Conservation (phyloP, 2,797 vertebrate genomes). For the Myoxocephalus aenaeus region DNA sequence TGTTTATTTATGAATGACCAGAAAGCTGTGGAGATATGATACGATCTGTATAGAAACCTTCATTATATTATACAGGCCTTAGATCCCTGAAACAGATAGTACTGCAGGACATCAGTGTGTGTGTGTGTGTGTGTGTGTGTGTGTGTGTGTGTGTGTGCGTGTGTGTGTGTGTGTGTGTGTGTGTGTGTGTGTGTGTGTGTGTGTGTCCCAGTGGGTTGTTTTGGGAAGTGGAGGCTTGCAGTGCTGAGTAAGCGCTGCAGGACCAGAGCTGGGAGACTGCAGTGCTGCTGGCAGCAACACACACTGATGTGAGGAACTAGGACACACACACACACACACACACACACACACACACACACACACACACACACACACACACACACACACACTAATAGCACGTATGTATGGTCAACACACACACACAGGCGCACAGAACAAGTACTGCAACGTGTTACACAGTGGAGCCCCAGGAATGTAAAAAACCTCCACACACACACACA, state of each 20-base stretch:
- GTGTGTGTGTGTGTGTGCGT: too few relatives aligned
- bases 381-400: too few relatives aligned
- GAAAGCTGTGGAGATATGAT: background rate
- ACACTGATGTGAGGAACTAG: constrained; percentile 38
- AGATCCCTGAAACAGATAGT: background rate
- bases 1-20: too few relatives aligned
- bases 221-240: constrained; percentile 61
- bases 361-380: too few relatives aligned
- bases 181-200: constrained; percentile 8
- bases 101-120: background rate
- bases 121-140: too few relatives aligned
- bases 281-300: constrained; percentile 76
- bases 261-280: constrained; percentile 77
- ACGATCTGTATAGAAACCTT: background rate
- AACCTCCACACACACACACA: background rate
- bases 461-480: background rate
- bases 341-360: too few relatives aligned
- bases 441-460: background rate
- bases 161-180: too few relatives aligned
- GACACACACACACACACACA: too few relatives aligned
- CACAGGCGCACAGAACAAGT: background rate
- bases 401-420: background rate
- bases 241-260: constrained; percentile 77
- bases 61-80: background rate
- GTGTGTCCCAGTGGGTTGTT: constrained; percentile 51